These are phyloP conservation scores for Drosophila fungiperda DNA, from an alignment of 2,888 invertebrate species.

Conservation along the genomic window DNA sequence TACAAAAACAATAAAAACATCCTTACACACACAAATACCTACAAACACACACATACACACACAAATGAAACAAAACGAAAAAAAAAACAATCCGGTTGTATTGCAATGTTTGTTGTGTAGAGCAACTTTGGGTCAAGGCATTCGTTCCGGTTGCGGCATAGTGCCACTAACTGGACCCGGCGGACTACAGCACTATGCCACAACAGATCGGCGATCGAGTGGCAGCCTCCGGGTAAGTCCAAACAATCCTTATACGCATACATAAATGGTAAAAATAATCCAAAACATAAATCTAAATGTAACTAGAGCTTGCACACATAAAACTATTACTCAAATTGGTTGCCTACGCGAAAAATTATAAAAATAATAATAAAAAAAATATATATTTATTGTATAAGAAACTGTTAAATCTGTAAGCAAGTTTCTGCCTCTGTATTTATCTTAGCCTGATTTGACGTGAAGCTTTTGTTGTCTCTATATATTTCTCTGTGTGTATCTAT, in stretches of 20 bases:
- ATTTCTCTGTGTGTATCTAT: slow-evolving; percentile 46
- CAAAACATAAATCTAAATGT: slow-evolving; percentile 24
- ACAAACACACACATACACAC: slow-evolving; percentile 20
- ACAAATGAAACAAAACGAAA: slow-evolving; percentile 33
- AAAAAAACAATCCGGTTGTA: slow-evolving; percentile 69
- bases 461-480: slow-evolving; percentile 83
- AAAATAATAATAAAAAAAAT: background rate
- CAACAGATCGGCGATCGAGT: slow-evolving; percentile 85
- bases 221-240: slow-evolving; percentile 85
- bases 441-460: slow-evolving; percentile 79
- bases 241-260: slow-evolving; percentile 6
- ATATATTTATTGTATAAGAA: background rate
- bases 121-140: slow-evolving; percentile 86
- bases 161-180: slow-evolving; percentile 85
- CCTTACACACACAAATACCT: background rate
- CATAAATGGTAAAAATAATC: slow-evolving; percentile 4
- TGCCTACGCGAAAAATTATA: slow-evolving; percentile 25
- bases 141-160: slow-evolving; percentile 85
- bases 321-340: slow-evolving; percentile 39
- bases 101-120: slow-evolving; percentile 83
- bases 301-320: slow-evolving; percentile 52
- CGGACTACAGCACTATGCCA: slow-evolving; percentile 85
- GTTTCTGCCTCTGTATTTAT: slow-evolving; percentile 45
- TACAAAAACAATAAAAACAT: slow-evolving; percentile 50
- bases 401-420: slow-evolving; percentile 23